Evolutionary conservation across 2,888 invertebrate genomes (phyloP), one percentile per base, ranked within the genome.

Genomic region (Amphipoea lucens): DNA sequence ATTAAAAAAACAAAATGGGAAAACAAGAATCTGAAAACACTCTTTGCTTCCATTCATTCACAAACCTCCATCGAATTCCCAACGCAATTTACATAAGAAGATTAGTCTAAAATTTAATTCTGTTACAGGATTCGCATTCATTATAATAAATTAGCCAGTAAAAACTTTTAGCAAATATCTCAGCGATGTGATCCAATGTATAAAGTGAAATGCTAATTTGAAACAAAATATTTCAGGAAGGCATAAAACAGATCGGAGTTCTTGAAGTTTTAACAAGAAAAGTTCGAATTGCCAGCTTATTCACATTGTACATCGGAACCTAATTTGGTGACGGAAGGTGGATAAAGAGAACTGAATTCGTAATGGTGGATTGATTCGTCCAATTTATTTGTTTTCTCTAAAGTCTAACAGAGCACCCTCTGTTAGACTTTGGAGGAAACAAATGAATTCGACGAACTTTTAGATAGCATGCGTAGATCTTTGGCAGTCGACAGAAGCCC

Each of bases 181-280:
- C 74, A 51, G 54, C 60, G 9, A 29, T 67, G 40, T 63, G 66
- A 65, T 74, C 54, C 65, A 57, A 14, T 60, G 62, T 76, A 63
- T 73, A 66, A 74, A 85, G 69, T 70, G 54, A 78, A 79, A 85
- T 87, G 80, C 83, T 84, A 82, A 89, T 89, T 87, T 79, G 60
- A 74, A 76, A 83, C 77, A 76, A 82, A 79, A 60, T 82, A 82
- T 79, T 79, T 62, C 23, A 75, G 72, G 54, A 57, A 70, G 54
- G 75, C 68, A 68, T 75, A 71, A 71, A 80, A 78, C 67, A 66
- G 76, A 73, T 73, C 42, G 20, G 73, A 82, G 62, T 72, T 89
- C 78, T 42, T 57, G 23, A 89, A 87, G 81, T 87, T 87, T 76
- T 82, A 87, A 87, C 80, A 86, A 89, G 88, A 78, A 87, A 89